phyloP scores from a whole-genome alignment of 2,797 vertebrate genomes.

The Pelochelys cantorii region DNA sequence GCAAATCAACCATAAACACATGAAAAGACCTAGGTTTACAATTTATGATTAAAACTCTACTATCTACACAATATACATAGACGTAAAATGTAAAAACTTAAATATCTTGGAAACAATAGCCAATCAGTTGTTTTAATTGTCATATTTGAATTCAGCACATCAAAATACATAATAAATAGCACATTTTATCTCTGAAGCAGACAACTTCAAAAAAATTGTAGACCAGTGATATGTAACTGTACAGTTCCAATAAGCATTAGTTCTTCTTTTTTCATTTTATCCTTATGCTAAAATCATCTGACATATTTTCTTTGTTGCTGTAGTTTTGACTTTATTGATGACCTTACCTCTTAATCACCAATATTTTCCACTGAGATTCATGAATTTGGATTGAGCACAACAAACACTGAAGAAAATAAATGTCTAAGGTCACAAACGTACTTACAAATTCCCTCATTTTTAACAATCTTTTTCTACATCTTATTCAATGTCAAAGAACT shows the following conservation, averaged over 20 bases:
- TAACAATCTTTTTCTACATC: not conserved
- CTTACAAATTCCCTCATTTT: constrained; percentile 49
- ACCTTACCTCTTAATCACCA: not conserved
- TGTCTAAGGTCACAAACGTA: not conserved
- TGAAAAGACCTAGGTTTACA: too few relatives aligned
- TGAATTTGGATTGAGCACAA: not conserved
- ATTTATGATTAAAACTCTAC: too few relatives aligned
- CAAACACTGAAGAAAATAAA: not conserved
- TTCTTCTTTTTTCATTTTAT: not conserved
- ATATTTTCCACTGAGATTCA: not conserved
- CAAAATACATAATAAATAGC: too few relatives aligned
- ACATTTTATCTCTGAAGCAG: too few relatives aligned
- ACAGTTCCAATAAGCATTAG: not conserved
- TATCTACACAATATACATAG: too few relatives aligned
- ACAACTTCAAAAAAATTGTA: too few relatives aligned
- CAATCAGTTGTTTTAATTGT: too few relatives aligned
- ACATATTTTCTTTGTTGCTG: not conserved
- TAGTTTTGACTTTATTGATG: not conserved
- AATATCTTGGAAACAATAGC: too few relatives aligned
- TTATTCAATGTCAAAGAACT: not conserved
- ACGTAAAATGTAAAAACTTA: too few relatives aligned
- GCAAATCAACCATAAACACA: too few relatives aligned
- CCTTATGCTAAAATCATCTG: not conserved
- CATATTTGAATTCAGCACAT: too few relatives aligned
- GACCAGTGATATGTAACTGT: too few relatives aligned